phyloP scores from a whole-genome alignment of 2,888 invertebrate species.

The Adelognathus sp. region DNA sequence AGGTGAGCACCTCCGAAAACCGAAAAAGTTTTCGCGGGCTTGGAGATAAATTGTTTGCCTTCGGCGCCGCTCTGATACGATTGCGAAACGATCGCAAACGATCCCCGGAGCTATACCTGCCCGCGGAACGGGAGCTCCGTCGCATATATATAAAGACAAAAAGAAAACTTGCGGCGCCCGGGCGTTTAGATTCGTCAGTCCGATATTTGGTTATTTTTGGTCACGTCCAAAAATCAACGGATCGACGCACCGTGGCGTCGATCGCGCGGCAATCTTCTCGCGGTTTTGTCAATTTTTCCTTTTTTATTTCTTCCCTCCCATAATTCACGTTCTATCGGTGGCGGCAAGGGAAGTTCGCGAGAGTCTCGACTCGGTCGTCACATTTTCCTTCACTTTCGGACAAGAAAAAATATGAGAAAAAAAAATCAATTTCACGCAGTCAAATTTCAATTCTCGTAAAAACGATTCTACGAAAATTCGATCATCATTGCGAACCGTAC shows the following conservation, averaged over 20 bases:
- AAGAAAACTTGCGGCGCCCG: constrained; percentile 32
- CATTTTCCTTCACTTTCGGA: background rate
- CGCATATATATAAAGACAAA: constrained; percentile 23
- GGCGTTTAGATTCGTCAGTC: constrained; percentile 65
- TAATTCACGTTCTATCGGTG: constrained; percentile 27
- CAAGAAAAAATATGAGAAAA: background rate
- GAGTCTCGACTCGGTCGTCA: background rate
- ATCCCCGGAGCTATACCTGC: constrained; percentile 26
- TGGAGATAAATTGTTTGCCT: constrained; percentile 10
- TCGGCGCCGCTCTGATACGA: constrained; percentile 12
- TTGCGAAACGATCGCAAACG: background rate
- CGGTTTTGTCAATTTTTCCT: constrained; percentile 37
- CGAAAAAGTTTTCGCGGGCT: constrained; percentile 13
- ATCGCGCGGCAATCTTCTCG: constrained; percentile 30
- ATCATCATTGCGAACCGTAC: background rate
- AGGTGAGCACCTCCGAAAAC: background rate
- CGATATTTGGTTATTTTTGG: constrained; percentile 68
- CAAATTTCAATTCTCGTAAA: constrained; percentile 8
- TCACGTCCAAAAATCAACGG: constrained; percentile 52
- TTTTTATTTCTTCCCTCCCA: constrained; percentile 3
- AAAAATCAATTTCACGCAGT: constrained; percentile 1
- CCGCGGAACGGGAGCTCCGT: constrained; percentile 22
- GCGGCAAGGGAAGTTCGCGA: constrained; percentile 25
- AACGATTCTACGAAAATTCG: background rate
- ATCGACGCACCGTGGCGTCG: constrained; percentile 37